Conservation (phyloP, 2,888 invertebrate species). For the Cheilosia vulpina region DNA sequence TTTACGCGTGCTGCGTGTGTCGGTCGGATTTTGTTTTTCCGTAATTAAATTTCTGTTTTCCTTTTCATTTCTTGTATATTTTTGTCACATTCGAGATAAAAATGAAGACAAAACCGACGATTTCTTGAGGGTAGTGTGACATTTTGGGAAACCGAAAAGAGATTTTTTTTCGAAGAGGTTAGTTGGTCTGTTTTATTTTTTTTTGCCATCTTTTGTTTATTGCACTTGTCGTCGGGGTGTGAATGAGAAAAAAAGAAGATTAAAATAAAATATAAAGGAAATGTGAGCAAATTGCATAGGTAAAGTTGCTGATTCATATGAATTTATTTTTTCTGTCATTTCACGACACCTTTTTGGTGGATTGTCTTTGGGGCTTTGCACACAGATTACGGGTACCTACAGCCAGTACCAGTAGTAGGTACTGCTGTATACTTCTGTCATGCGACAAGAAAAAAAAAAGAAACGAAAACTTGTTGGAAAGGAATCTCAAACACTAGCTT, state of each 20-base stretch:
- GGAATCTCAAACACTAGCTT: not conserved
- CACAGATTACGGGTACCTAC: conserved; percentile 4
- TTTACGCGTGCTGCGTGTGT: conserved; percentile 63
- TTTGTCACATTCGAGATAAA: conserved; percentile 25
- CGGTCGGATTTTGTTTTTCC: conserved; percentile 46
- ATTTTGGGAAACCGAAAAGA: conserved; percentile 33
- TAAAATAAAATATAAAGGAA: conserved; percentile 1
- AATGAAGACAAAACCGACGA: conserved; percentile 43
- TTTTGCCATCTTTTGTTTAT: conserved; percentile 36
- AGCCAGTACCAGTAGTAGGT: too few species aligned
- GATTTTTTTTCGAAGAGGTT: conserved; percentile 45
- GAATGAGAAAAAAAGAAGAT: conserved; percentile 6
- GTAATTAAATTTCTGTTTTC: conserved; percentile 51
- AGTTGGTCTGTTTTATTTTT: conserved; percentile 34
- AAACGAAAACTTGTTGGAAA: not conserved
- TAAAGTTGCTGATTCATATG: conserved; percentile 41
- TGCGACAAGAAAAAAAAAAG: conserved; percentile 28
- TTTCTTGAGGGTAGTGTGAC: conserved; percentile 40
- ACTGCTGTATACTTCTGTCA: not conserved
- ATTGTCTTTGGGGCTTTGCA: conserved; percentile 6
- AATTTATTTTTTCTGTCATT: not conserved
- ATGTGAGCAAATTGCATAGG: conserved; percentile 8
- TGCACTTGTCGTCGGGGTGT: conserved; percentile 32
- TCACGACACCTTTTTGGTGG: not conserved
- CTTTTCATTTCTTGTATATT: not conserved